Percentiles rank a stretch among this genome's conserved stretches.
Evolutionary conservation across 2,888 invertebrate genomes (phyloP).

Genomic region (Himalopsyche kuldschensis): DNA sequence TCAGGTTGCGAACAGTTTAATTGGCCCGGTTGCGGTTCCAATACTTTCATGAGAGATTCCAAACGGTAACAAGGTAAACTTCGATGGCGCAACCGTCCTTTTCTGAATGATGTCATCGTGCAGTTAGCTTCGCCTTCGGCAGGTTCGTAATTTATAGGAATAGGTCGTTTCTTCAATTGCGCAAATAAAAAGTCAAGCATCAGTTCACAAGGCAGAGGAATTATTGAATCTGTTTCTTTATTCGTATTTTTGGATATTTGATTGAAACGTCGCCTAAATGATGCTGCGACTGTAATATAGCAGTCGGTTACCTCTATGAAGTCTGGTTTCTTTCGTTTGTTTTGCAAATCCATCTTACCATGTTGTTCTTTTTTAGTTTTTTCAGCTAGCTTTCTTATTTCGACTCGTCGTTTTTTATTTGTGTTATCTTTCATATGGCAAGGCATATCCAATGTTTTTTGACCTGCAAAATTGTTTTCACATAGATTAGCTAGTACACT

Average conservation of each 20-base stretch:
- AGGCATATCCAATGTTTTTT: not conserved
- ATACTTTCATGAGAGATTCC: not conserved
- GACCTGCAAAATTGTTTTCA: not conserved
- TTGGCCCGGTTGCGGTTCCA: not conserved
- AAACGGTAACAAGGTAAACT: not conserved
- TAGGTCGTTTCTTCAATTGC: not conserved
- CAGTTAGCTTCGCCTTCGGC: not conserved
- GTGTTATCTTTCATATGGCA: not conserved
- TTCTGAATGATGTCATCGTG: not conserved
- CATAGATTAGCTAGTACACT: not conserved
- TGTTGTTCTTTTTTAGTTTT: not conserved
- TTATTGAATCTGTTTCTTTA: not conserved
- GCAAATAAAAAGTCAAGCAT: not conserved
- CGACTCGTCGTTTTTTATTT: not conserved
- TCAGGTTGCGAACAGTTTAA: not conserved
- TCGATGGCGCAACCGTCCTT: not conserved
- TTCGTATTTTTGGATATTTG: not conserved
- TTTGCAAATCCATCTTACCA: not conserved
- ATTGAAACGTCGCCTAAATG: not conserved
- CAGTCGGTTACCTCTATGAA: not conserved
- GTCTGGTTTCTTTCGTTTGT: not conserved
- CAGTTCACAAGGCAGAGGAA: not conserved
- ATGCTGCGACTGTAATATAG: not conserved
- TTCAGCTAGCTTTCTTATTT: not conserved
- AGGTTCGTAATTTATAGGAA: not conserved